A percentile compares a stretch with the other conserved stretches of the same genome.
Conservation (phyloP, 2,113 vertebrate genomes). For the Murina feae region DNA sequence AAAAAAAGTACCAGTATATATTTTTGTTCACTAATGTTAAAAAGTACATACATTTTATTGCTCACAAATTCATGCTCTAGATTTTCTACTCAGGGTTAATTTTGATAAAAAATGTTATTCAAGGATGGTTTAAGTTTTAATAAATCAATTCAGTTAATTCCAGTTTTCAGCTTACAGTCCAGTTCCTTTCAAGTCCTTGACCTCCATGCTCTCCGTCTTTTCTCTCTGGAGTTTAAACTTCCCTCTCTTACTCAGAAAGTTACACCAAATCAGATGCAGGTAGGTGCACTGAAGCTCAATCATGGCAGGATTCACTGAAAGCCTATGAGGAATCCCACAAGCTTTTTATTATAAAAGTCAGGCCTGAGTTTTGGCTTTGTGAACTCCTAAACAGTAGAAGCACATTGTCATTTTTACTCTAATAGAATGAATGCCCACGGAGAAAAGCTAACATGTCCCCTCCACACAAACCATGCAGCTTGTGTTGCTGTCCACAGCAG, state of each 20-base stretch:
- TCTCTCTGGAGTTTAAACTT: background rate
- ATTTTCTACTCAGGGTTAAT: conserved; percentile 2
- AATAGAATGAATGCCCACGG: background rate
- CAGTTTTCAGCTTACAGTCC: background rate
- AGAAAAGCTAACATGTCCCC: background rate
- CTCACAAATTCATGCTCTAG: background rate
- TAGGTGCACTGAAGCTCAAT: background rate
- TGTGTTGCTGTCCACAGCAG: background rate
- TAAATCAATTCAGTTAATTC: background rate
- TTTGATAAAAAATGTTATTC: background rate
- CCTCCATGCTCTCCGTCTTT: background rate
- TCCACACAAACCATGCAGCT: background rate
- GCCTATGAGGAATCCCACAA: background rate
- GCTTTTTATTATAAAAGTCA: conserved; percentile 5
- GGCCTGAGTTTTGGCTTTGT: background rate
- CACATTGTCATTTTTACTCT: background rate
- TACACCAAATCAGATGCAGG: background rate
- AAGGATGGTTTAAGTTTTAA: background rate
- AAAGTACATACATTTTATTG: background rate
- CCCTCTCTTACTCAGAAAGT: conserved; percentile 20
- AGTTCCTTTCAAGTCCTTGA: background rate
- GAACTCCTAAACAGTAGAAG: conserved; percentile 20
- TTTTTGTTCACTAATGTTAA: background rate
- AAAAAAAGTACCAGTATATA: background rate
- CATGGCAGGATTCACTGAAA: background rate